phyloP scores from a whole-genome alignment of 2,888 invertebrate species.

The Protonemura montana region DNA sequence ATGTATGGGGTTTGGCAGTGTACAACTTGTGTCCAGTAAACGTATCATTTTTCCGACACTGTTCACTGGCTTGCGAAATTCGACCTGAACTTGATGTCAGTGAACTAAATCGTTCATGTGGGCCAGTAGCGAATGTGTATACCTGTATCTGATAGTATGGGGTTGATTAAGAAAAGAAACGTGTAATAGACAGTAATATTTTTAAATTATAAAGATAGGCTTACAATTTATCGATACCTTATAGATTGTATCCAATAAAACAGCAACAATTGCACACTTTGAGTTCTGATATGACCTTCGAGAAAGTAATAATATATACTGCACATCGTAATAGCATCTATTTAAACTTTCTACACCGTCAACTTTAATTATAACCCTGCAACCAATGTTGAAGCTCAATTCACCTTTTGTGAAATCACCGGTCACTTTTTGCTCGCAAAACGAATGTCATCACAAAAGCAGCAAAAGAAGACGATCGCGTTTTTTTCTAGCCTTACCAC shows the following conservation, averaged over 20 bases:
- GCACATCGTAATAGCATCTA: neutral
- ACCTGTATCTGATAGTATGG: too few species aligned
- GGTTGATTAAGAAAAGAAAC: too few species aligned
- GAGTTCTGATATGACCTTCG: neutral
- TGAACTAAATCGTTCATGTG: too few species aligned
- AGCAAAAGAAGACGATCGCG: neutral
- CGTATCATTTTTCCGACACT: too few species aligned
- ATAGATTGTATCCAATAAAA: neutral
- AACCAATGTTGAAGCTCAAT: neutral
- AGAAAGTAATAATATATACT: conserved; percentile 7
- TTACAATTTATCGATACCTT: too few species aligned
- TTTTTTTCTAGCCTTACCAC: neutral
- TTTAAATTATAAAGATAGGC: too few species aligned
- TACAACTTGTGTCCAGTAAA: too few species aligned
- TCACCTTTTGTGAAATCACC: neutral
- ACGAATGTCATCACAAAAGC: neutral
- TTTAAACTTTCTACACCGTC: neutral
- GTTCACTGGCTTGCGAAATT: too few species aligned
- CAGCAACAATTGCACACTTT: neutral
- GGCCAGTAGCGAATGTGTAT: too few species aligned
- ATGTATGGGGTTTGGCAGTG: too few species aligned
- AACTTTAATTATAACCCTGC: neutral
- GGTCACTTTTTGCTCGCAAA: conserved; percentile 7
- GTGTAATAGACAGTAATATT: too few species aligned
- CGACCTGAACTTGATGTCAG: too few species aligned